Evolutionary conservation across 92 coral and sea anemone genomes (phyloP), one percentile per base, ranked within the genome.

Genomic region (Porites divaricata): DNA sequence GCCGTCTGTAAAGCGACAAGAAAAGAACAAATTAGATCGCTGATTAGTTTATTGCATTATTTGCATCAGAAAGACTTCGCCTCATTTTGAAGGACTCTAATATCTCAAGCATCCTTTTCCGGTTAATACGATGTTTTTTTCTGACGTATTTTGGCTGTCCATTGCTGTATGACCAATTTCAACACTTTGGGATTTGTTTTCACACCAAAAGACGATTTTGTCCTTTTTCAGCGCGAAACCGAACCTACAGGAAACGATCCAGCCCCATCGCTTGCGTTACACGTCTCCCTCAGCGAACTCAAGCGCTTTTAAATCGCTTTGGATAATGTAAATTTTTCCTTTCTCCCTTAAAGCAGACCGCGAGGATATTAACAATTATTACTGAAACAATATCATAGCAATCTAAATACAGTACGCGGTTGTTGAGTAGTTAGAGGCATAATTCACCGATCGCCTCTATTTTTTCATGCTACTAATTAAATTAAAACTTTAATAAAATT

Each of bases 401-500:
- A 88, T 92, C 89, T 85, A 66, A 90, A 91, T 86, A 81, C 89
- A 74, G 93, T 86, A 90, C 90, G 73, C 89, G 90, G 89, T 89
- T 81, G 87, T 90, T 87, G 91, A 88, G 88, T 87, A 89, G 93
- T 94, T 94, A 77, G 87, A 85, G 76, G 88, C 86, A 84, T 85
- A 90, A 94, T 92, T 94, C 82, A 91, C 80, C 94, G 95, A 76
- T 81, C 93, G 84, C 87, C 91, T 92, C 92, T 92, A 92, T 94
- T 92, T 94, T 87, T 87, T 89, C 94, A 87, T 85, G 83, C 90
- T 90, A 87, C 98, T 94, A 94, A 94, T 94, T 93, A 94, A 94
- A 94, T 94, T 94, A 94, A 94, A 94, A 94, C 98, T 94, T 93
- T 94, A 94, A 94, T 94, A 94, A 94, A 94, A 94, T 92, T 94